Conservation (phyloP, 2,888 invertebrate genomes). For the Hydrotaea diabolus region DNA sequence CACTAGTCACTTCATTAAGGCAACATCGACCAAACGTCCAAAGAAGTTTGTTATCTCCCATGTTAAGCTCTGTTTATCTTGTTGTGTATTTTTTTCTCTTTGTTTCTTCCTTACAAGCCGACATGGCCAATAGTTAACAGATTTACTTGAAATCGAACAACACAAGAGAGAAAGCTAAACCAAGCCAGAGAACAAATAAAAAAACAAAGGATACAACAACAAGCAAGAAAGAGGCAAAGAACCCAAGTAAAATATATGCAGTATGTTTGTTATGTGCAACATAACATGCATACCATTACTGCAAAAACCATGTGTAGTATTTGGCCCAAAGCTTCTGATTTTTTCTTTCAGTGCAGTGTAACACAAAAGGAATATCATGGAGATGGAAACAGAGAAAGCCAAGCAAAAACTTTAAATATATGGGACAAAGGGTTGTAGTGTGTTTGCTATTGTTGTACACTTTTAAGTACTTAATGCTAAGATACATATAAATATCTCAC, state of each 20-base stretch:
- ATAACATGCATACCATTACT: constrained; percentile 19
- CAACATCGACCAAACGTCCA: not conserved
- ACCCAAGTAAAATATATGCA: not conserved
- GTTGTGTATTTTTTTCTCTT: not conserved
- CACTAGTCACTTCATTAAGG: too few species aligned
- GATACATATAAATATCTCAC: not conserved
- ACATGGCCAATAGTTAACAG: constrained; percentile 32
- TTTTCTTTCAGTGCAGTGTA: not conserved
- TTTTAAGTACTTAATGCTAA: not conserved
- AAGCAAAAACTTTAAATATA: not conserved
- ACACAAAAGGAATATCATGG: not conserved
- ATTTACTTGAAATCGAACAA: not conserved
- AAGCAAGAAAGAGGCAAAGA: not conserved
- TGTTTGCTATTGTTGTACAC: not conserved
- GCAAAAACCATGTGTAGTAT: not conserved
- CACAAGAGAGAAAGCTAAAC: not conserved
- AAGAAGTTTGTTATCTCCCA: not conserved
- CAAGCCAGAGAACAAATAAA: too few species aligned
- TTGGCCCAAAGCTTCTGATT: not conserved
- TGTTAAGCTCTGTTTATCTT: constrained; percentile 29
- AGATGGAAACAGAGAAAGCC: not conserved
- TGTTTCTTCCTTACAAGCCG: not conserved
- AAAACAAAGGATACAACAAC: too few species aligned
- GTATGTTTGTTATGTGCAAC: constrained; percentile 28
- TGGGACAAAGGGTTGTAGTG: not conserved